A percentile compares a stretch with the other conserved stretches of the same genome.
Conservation (phyloP, 1,140 invertebrate genomes). For the Eurytemora carolleeae region DNA sequence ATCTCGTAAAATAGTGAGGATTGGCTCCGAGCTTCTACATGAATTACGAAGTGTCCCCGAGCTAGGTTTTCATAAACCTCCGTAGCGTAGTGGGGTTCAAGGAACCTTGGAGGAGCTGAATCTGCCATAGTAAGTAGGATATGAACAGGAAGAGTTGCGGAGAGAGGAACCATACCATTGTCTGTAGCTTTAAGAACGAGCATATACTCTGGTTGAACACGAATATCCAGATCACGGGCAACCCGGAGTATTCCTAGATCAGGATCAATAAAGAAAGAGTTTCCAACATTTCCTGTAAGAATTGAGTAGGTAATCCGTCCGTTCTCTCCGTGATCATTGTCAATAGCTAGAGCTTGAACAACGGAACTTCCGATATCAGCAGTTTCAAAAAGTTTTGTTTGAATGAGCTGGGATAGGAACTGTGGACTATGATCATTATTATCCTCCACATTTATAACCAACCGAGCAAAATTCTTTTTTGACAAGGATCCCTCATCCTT, state of each 20-base stretch:
- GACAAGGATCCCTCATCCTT: conserved; percentile 67
- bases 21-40: conserved; percentile 35
- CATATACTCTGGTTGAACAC: conserved; percentile 48
- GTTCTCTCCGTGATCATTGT: conserved; percentile 59
- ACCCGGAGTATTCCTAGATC: conserved; percentile 28
- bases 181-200: conserved; percentile 59
- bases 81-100: conserved; percentile 38
- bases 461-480: conserved; percentile 59
- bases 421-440: conserved; percentile 72
- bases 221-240: conserved; percentile 46
- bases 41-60: conserved; percentile 26
- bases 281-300: conserved; percentile 35
- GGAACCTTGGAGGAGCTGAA: conserved; percentile 61
- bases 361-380: conserved; percentile 47
- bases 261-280: conserved; percentile 18
- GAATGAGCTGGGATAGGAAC: conserved; percentile 49
- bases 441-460: conserved; percentile 58
- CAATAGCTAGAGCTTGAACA: conserved; percentile 48
- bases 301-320: conserved; percentile 57
- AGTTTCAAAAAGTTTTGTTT: conserved; percentile 48
- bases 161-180: conserved; percentile 47
- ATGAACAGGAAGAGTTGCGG: conserved; percentile 56
- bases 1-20: conserved; percentile 56
- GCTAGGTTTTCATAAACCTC: conserved; percentile 68
- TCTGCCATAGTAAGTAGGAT: conserved; percentile 68